phyloP scores from a whole-genome alignment of 2,797 vertebrate species.

The Semaprochilodus insignis region DNA sequence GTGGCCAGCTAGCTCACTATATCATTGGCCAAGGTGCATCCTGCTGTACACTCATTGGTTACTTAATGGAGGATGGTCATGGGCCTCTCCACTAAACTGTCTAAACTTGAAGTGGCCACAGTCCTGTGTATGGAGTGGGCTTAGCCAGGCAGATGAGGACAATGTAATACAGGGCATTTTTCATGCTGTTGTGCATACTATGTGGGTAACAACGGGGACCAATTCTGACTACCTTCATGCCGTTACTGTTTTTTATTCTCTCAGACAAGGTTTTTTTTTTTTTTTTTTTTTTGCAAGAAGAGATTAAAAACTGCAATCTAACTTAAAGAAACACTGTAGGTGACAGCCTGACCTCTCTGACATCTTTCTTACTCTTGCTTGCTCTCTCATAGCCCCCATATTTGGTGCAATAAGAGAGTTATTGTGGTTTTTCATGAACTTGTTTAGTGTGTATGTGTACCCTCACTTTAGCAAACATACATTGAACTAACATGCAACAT shows the following conservation, averaged over 20 bases:
- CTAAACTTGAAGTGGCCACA: constrained; percentile 64
- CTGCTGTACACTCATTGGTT: constrained; percentile 67
- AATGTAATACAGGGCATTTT: constrained; percentile 64
- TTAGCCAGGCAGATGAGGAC: constrained; percentile 66
- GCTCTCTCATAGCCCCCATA: not conserved
- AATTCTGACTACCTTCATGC: constrained; percentile 79
- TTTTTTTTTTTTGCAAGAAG: not conserved
- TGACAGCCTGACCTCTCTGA: not conserved
- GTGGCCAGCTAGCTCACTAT: constrained; percentile 64
- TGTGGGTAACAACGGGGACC: constrained; percentile 72
- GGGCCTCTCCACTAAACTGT: constrained; percentile 61
- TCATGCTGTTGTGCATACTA: constrained; percentile 72
- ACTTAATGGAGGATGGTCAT: constrained; percentile 54
- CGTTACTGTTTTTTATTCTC: constrained; percentile 65
- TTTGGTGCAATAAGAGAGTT: not conserved
- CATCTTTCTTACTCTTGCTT: no score
- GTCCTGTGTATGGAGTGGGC: constrained; percentile 62
- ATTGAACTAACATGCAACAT: constrained; percentile 43
- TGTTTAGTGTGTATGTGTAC: no score
- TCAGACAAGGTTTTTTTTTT: constrained; percentile 49
- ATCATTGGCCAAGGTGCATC: constrained; percentile 66
- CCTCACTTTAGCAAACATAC: no score
- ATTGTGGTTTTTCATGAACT: no score
- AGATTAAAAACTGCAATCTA: constrained; percentile 1
- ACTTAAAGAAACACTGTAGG: not conserved